Evolutionary conservation across 2,113 vertebrate species (phyloP).

Genomic region (Burhinus oedicnemus): DNA sequence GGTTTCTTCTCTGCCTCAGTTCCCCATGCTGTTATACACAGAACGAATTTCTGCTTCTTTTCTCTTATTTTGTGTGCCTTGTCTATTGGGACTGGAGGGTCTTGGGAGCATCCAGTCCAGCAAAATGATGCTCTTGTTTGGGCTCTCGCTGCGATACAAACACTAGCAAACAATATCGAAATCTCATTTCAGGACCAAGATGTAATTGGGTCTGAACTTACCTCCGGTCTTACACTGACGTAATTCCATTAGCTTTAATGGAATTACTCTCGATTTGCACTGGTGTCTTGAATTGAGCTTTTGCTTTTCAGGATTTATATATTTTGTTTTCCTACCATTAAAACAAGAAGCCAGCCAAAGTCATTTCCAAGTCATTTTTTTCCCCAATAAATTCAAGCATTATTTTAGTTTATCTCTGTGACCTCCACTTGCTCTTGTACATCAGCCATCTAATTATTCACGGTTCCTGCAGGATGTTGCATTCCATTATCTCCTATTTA

Average conservation of each 20-base stretch:
- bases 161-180: constrained; percentile 25
- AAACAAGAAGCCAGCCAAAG: constrained; percentile 10
- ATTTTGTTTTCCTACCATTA: constrained; percentile 26
- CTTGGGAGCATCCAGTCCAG: background rate
- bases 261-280: constrained; percentile 52
- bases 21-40: background rate
- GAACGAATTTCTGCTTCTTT: background rate
- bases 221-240: constrained; percentile 27
- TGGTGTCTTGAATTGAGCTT: background rate
- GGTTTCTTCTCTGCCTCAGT: background rate
- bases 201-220: constrained; percentile 50
- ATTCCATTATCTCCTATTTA: constrained; percentile 62
- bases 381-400: constrained; percentile 17
- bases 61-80: background rate
- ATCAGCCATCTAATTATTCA: constrained; percentile 65
- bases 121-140: background rate
- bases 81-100: background rate
- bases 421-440: constrained; percentile 60
- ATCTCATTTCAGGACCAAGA: constrained; percentile 39
- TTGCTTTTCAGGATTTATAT: constrained; percentile 64
- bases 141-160: background rate
- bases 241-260: constrained; percentile 59
- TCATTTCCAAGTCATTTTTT: background rate
- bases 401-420: constrained; percentile 49
- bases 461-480: background rate